A percentile compares a stretch with the other conserved stretches of the same genome.
Evolutionary conservation across 2,113 vertebrate genomes (phyloP).

Genomic region (Gallinago paraguaiae): DNA sequence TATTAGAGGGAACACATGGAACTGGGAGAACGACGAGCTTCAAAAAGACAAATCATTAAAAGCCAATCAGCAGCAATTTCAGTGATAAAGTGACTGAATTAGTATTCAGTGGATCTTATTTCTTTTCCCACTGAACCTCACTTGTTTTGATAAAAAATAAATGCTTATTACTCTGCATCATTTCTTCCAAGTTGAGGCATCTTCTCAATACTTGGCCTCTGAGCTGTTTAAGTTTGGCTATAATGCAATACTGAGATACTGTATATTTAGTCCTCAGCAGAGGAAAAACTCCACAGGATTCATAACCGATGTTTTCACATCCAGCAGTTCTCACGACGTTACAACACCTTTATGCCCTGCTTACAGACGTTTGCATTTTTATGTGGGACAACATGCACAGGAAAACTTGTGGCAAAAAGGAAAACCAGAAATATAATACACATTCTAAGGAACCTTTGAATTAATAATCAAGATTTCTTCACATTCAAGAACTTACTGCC

Average conservation of each 20-base stretch:
- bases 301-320: neutral
- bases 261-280: neutral
- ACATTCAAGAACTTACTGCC: neutral
- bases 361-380: neutral
- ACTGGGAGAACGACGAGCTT: neutral
- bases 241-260: neutral
- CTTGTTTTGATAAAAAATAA: constrained; percentile 18
- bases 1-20: neutral
- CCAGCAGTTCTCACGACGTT: neutral
- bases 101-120: neutral
- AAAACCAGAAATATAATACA: neutral
- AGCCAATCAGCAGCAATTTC: neutral
- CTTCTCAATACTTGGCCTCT: neutral
- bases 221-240: neutral
- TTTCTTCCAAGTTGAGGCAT: neutral
- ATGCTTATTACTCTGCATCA: neutral
- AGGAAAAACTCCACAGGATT: neutral
- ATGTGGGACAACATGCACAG: neutral
- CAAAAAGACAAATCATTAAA: neutral
- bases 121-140: neutral
- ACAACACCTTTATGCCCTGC: neutral
- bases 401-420: neutral
- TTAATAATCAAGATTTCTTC: neutral
- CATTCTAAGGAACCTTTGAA: neutral
- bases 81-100: neutral